phyloP scores from a whole-genome alignment of 2,797 vertebrate species.

The Tenualosa thibaudeaui region DNA sequence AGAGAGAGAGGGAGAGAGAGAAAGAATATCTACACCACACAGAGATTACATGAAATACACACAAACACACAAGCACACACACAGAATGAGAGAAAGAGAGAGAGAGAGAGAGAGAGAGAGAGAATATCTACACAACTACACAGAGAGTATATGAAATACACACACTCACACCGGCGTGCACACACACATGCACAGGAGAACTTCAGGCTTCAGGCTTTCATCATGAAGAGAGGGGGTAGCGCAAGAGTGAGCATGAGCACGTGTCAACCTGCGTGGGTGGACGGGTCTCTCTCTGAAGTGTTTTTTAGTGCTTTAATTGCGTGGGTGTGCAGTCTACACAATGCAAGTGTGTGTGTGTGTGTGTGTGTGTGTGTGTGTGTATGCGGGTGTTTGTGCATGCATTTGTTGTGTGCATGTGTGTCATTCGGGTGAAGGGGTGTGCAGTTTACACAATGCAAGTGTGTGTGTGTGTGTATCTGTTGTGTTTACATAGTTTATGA shows the following conservation, averaged over 20 bases:
- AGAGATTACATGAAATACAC: not conserved
- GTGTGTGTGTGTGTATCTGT: not conserved
- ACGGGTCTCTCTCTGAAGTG: constrained; percentile 69
- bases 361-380: not conserved
- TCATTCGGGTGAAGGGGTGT: not conserved
- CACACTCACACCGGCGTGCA: not conserved
- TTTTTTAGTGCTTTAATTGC: constrained; percentile 63
- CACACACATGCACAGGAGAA: not conserved
- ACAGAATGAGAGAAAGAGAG: not conserved
- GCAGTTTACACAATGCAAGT: not conserved
- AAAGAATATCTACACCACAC: not conserved
- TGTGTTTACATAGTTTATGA: not conserved
- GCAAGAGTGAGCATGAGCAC: constrained; percentile 54
- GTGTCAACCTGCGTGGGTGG: constrained; percentile 70
- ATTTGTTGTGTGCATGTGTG: constrained; percentile 14
- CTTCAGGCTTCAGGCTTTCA: constrained; percentile 22
- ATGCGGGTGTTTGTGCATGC: not conserved
- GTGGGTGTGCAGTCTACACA: constrained; percentile 53
- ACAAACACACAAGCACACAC: not conserved
- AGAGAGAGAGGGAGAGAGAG: too few species aligned
- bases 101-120: too few species aligned
- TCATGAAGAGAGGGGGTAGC: constrained; percentile 29
- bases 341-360: not conserved
- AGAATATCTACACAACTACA: not conserved
- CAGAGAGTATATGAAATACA: not conserved